Percentiles rank a stretch among this genome's conserved stretches.
Conservation (phyloP, 2,888 invertebrate genomes). For the Volucella zonaria region DNA sequence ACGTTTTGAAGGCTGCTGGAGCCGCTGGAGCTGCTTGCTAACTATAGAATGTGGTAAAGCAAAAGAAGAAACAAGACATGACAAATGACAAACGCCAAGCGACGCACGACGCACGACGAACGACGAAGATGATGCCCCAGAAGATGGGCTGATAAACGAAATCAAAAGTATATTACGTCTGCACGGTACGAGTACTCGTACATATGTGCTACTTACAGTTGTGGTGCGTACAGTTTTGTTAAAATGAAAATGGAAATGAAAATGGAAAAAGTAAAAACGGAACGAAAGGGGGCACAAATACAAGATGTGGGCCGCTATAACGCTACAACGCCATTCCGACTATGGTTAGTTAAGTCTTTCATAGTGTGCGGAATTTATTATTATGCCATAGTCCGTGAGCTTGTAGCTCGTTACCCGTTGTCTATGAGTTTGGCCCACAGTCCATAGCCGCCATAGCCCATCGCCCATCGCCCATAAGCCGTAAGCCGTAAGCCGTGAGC, state of each 20-base stretch:
- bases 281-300: slow-evolving; percentile 35
- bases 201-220: no score
- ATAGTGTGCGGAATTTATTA: slow-evolving; percentile 63
- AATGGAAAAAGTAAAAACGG: slow-evolving; percentile 14
- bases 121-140: slow-evolving; percentile 27
- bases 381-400: slow-evolving; percentile 42
- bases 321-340: neutral
- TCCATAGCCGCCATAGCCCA: no score
- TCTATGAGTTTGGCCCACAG: no score
- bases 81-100: neutral
- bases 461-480: neutral
- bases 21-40: no score
- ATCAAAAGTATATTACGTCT: slow-evolving; percentile 60
- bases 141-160: slow-evolving; percentile 67
- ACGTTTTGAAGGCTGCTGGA: slow-evolving; percentile 27
- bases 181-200: neutral
- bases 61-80: slow-evolving; percentile 34
- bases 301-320: slow-evolving; percentile 54
- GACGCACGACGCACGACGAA: neutral
- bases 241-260: slow-evolving; percentile 21
- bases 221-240: slow-evolving; percentile 19
- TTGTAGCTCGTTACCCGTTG: no score
- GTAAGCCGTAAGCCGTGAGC: slow-evolving; percentile 34
- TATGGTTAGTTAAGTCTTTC: slow-evolving; percentile 26
- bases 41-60: slow-evolving; percentile 1